Conservation (phyloP, 2,797 vertebrate species). For the Fundulus diaphanus region DNA sequence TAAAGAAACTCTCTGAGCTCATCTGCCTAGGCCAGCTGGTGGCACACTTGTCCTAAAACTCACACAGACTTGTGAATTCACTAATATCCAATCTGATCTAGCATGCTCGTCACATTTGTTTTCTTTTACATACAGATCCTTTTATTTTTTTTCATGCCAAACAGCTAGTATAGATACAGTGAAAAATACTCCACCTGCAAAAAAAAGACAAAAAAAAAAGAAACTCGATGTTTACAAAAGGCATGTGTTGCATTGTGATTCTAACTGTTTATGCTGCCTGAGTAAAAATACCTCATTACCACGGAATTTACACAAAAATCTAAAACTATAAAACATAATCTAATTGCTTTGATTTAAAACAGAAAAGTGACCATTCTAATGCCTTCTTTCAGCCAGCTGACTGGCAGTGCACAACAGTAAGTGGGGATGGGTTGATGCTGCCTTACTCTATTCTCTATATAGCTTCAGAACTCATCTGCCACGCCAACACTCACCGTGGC, state of each 20-base stretch:
- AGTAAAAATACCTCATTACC: not conserved
- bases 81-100: conserved; percentile 20
- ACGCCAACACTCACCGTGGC: not conserved
- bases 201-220: no score
- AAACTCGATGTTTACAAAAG: not conserved
- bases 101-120: not conserved
- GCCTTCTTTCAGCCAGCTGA: no score
- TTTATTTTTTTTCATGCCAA: not conserved
- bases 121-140: not conserved
- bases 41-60: conserved; percentile 66
- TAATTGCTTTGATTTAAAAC: no score
- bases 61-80: conserved; percentile 30
- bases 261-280: not conserved
- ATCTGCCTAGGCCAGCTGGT: conserved; percentile 55
- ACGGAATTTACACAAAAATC: not conserved
- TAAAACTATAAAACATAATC: not conserved
- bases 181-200: not conserved
- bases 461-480: not conserved
- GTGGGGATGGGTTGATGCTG: not conserved
- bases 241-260: not conserved
- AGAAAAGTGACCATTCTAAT: no score
- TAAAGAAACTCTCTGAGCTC: conserved; percentile 7
- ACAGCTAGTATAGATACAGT: not conserved
- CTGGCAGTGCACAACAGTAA: not conserved
- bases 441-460: not conserved